Base-by-base conservation (phyloP, 2,113 vertebrate species). In the Toxotes chatareus region DNA sequence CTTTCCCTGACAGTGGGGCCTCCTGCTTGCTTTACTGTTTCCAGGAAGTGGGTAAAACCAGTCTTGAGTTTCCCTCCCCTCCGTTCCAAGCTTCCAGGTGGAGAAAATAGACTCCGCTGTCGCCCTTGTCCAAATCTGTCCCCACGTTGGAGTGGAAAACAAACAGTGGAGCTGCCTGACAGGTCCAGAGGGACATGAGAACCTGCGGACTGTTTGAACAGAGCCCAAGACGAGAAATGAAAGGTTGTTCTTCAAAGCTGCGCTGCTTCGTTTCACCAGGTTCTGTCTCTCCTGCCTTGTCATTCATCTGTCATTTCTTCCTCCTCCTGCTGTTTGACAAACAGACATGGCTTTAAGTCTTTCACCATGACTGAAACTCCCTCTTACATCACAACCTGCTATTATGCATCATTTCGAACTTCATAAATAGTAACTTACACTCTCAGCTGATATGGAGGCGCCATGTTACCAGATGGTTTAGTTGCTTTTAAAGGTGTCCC, bases 71-170 rank as follows among this genome's bases (percentile, higher is more conserved):
- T 92, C 93, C 83, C 90, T 82, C 80, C 83, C 74, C 76, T 90
- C 80, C 71, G 70, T 79, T 86, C 82, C 80, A 82, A 88, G 88
- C 89, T 90, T 91, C 86, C 91, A 92, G 91, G 92, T 93, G 93
- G 89, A 93, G 91, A 95, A 94, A 94, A 93, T 94, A 95, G 93
- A 92, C 91, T 85, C 84, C 11, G 89, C 92, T 85, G 90, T 89
- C 87, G 51, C 88, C 86, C 91, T 87, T 83, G 83, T 92, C 91
- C 89, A 92, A 93, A 93, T 93, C 79, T 86, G 85, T 93, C 91
- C 82, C 87, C 87, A 80, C 75, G 66, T 68, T 76, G 85, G 73
- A 90, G 86, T 88, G 89, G 78, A 93, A 94, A 93, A 92, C 90
- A 93, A 94, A 93, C 91, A 92, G 81, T 73, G 69, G 71, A 74